Percentiles rank a stretch among this genome's conserved stretches.
phyloP scores from a whole-genome alignment of 2,797 vertebrate genomes.

The Manis pentadactyla region DNA sequence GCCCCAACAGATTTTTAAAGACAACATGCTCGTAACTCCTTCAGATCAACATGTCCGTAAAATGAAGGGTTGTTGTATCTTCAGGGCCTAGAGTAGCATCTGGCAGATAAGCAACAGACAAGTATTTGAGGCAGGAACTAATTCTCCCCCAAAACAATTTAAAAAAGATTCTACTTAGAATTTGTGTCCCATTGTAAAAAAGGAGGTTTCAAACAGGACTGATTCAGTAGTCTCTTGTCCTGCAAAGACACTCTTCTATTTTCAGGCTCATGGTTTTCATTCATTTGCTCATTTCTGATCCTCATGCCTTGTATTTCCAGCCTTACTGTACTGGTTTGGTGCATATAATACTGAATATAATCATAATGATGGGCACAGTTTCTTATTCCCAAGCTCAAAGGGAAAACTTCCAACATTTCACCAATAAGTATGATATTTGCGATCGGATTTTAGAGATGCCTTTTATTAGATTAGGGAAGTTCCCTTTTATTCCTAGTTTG shows the following conservation, averaged over 20 bases:
- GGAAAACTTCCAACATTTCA: conserved; percentile 16
- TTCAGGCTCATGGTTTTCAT: not conserved
- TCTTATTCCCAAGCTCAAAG: not conserved
- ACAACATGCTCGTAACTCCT: not conserved
- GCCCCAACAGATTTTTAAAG: not conserved
- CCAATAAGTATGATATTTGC: not conserved
- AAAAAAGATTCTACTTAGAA: not conserved
- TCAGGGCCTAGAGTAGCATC: not conserved
- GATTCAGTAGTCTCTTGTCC: not conserved
- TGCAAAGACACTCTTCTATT: not conserved
- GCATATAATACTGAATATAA: not conserved
- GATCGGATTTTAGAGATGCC: not conserved
- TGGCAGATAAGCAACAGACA: not conserved
- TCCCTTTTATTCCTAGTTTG: not conserved
- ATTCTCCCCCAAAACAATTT: not conserved
- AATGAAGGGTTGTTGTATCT: not conserved
- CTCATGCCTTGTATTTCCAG: not conserved
- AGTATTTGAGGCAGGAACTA: not conserved
- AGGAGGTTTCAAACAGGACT: not conserved
- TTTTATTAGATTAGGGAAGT: not conserved
- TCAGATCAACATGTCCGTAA: conserved; percentile 21
- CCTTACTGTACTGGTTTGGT: not conserved
- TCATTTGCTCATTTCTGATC: conserved; percentile 25
- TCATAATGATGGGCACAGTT: not conserved
- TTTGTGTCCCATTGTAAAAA: not conserved